phyloP scores from a whole-genome alignment of 2,888 invertebrate genomes.

The Polymixis flavicincta region DNA sequence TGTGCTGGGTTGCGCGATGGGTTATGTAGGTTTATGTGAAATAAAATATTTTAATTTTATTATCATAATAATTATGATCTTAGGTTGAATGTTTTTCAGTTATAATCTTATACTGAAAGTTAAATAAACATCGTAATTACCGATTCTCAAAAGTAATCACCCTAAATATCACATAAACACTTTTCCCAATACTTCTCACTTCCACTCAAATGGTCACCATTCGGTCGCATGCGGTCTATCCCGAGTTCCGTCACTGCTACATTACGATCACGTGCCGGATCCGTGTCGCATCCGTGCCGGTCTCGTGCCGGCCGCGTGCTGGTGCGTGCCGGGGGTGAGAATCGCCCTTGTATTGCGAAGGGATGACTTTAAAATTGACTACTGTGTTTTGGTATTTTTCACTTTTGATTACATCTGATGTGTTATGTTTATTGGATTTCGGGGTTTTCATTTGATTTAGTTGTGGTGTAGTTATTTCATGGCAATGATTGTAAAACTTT shows the following conservation, averaged over 20 bases:
- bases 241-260: conserved; percentile 77
- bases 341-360: conserved; percentile 77
- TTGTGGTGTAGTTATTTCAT: not conserved
- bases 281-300: conserved; percentile 70
- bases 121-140: not conserved
- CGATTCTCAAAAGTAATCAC: conserved; percentile 21
- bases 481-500: too few relatives aligned
- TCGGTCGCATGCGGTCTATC: conserved; percentile 74
- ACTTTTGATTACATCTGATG: conserved; percentile 57
- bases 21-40: too few relatives aligned
- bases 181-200: conserved; percentile 73
- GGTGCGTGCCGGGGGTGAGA: conserved; percentile 53
- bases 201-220: conserved; percentile 79
- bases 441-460: conserved; percentile 52
- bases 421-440: conserved; percentile 38
- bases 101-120: not conserved
- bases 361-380: conserved; percentile 69
- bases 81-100: too few relatives aligned
- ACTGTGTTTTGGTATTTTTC: conserved; percentile 67
- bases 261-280: conserved; percentile 75
- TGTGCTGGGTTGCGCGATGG: too few relatives aligned
- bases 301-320: conserved; percentile 59
- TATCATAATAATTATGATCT: not conserved
- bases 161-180: conserved; percentile 54
- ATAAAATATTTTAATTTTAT: too few relatives aligned